Conservation (phyloP, 2,797 vertebrate genomes). For the Xiphophorus birchmanni region DNA sequence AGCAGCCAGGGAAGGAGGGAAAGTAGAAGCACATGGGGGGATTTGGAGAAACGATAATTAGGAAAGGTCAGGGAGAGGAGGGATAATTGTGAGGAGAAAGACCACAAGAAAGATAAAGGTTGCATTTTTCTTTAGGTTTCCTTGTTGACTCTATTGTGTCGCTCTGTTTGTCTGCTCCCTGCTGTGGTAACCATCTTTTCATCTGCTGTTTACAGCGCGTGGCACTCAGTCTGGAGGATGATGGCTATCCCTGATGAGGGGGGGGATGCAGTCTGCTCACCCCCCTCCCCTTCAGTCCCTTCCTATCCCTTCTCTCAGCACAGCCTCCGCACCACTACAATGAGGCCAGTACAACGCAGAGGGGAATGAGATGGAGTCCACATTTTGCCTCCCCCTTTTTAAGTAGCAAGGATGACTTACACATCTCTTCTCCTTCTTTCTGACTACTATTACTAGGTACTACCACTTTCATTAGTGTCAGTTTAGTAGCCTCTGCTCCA, state of each 20-base stretch:
- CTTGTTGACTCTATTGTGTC: slow-evolving; percentile 6
- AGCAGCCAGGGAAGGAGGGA: slow-evolving; percentile 38
- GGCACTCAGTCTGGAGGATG: slow-evolving; percentile 95
- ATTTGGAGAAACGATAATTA: slow-evolving; percentile 14
- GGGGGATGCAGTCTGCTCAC: slow-evolving; percentile 50
- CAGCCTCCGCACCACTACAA: slow-evolving; percentile 65
- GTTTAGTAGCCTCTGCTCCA: slow-evolving; percentile 52
- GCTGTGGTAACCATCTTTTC: slow-evolving; percentile 75
- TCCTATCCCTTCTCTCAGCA: slow-evolving; percentile 60
- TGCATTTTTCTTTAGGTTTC: slow-evolving; percentile 20
- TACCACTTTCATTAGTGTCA: slow-evolving; percentile 46
- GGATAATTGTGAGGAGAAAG: not conserved
- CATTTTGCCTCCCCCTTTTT: slow-evolving; percentile 40
- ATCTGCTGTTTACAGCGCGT: slow-evolving; percentile 91
- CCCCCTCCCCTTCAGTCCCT: slow-evolving; percentile 23
- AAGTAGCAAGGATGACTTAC: slow-evolving; percentile 59
- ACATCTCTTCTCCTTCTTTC: slow-evolving; percentile 36
- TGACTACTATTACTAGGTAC: slow-evolving; percentile 71
- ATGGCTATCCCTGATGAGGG: slow-evolving; percentile 92
- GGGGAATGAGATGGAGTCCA: slow-evolving; percentile 64
- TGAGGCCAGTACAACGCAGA: slow-evolving; percentile 68
- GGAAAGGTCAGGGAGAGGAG: slow-evolving; percentile 36
- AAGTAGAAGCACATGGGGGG: slow-evolving; percentile 9
- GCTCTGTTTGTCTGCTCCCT: slow-evolving; percentile 22
- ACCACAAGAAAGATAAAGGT: slow-evolving; percentile 26